Base-by-base conservation (phyloP, 2,797 vertebrate genomes). In the Schizopygopsis pylzovi region DNA sequence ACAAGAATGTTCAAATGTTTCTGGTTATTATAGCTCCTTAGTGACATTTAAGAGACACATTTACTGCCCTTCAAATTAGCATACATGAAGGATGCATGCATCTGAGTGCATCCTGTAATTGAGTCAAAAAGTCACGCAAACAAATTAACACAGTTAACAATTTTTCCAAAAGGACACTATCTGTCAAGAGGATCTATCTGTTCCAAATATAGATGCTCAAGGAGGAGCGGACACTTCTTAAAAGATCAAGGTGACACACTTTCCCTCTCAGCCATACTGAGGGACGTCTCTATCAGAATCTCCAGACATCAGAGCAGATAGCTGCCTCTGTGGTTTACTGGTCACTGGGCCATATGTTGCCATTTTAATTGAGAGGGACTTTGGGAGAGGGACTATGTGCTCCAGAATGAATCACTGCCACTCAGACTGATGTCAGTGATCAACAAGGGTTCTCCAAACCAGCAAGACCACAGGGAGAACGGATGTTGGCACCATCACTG, bases 311-410 rank as follows among this genome's bases (percentile, higher is more conserved):
- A 75, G 78, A 79, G 67, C 67, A 82, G 79, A 85, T 86, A 73
- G 86, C 89, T 92, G 92, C 91, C 93, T 93, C 91, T 93, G 92
- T 81, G 93, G 90, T 93, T 80, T 88, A 77, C 43, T 89, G 93
- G 92, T 92, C 94, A 93, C 92, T 85, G 89, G 92, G 91, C 94
- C 94, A 95, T 95, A 95, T 95, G 94, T 90, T 93, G 90, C 88
- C 56, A 84, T 91, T 95, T 95, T 96, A 95, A 96, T 95, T 95
- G 95, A 94, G 93, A 94, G 93, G 94, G 94, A 94, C 92, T 94
- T 93, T 87, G 95, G 95, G 94, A 95, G 76, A 92, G 92, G 92
- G 93, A 93, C 92, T 92, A 65, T 89, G 93, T 87, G 93, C 75
- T 87, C 84, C 89, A 92, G 88, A 89, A 95, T 95, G 92, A 95